phyloP scores from a whole-genome alignment of 2,888 invertebrate genomes.

The Dasysyrphus albostriatus region DNA sequence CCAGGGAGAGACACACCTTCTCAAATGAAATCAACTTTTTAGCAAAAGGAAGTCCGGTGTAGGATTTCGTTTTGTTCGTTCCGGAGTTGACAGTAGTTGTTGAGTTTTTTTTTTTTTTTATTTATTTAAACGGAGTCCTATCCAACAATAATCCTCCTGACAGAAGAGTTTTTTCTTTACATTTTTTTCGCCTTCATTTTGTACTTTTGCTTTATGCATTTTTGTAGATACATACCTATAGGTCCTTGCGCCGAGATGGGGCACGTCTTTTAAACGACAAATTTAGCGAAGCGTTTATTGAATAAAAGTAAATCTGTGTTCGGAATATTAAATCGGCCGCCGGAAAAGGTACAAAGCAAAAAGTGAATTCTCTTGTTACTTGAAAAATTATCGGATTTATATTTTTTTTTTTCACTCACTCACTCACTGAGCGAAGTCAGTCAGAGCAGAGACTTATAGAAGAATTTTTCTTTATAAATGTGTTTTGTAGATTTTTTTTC shows the following conservation, averaged over 20 bases:
- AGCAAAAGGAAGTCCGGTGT: constrained; percentile 58
- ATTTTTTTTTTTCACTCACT: constrained; percentile 9
- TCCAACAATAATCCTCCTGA: constrained; percentile 41
- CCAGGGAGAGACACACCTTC: constrained; percentile 23
- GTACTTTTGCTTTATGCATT: constrained; percentile 12
- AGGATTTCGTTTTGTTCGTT: constrained; percentile 52
- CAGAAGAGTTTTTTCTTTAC: background rate
- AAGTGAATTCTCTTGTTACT: constrained; percentile 75
- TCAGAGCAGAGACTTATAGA: constrained; percentile 16
- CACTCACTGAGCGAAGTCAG: constrained; percentile 1
- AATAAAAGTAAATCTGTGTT: constrained; percentile 77
- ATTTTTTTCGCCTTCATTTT: constrained; percentile 4
- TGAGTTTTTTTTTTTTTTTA: background rate
- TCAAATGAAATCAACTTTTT: constrained; percentile 58
- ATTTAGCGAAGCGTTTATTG: constrained; percentile 76
- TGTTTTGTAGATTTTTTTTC: constrained; percentile 17
- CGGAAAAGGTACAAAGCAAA: constrained; percentile 54
- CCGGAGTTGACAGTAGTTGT: constrained; percentile 26
- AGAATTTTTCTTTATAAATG: constrained; percentile 34
- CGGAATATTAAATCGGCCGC: constrained; percentile 72
- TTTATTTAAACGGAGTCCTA: constrained; percentile 12
- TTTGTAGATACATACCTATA: no score
- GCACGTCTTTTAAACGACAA: constrained; percentile 74
- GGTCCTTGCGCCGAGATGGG: constrained; percentile 28
- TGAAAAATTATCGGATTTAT: constrained; percentile 75